phyloP scores from a whole-genome alignment of 1,140 invertebrate genomes.

The Lordiphosa stackelbergi region DNA sequence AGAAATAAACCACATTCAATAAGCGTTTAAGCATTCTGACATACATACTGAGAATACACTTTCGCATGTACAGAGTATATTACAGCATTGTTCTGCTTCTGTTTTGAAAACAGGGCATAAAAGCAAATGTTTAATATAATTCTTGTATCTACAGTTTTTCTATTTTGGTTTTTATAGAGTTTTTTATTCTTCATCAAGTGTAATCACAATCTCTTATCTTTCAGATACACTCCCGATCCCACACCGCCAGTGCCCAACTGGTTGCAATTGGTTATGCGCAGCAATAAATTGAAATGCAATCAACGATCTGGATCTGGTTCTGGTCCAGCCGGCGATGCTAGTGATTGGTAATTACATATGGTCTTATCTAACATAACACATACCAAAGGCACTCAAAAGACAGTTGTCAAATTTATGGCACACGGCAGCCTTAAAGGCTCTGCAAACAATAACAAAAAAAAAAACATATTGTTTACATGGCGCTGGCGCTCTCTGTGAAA shows the following conservation, averaged over 20 bases:
- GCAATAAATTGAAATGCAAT: slow-evolving; percentile 55
- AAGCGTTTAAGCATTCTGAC: too few species aligned
- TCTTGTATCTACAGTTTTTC: too few species aligned
- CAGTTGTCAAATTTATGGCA: slow-evolving; percentile 61
- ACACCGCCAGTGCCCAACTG: slow-evolving; percentile 71
- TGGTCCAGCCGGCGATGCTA: slow-evolving; percentile 27
- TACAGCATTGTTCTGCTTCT: too few species aligned
- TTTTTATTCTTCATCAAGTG: neutral
- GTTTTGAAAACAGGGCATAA: too few species aligned
- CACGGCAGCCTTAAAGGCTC: slow-evolving; percentile 57
- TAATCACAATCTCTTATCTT: neutral
- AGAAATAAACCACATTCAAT: too few species aligned
- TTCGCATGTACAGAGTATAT: too few species aligned
- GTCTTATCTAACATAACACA: too few species aligned
- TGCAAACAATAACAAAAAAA: slow-evolving; percentile 8
- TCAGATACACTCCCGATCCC: slow-evolving; percentile 70
- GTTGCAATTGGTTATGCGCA: slow-evolving; percentile 76
- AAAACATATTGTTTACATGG: slow-evolving; percentile 66
- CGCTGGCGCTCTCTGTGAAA: slow-evolving; percentile 16
- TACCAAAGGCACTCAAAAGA: slow-evolving; percentile 7
- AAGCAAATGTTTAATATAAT: too few species aligned
- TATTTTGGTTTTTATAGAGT: neutral
- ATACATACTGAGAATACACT: too few species aligned
- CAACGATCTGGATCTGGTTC: slow-evolving; percentile 21
- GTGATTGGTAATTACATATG: slow-evolving; percentile 46